A percentile compares a stretch with the other conserved stretches of the same genome.
Evolutionary conservation across 2,888 invertebrate genomes (phyloP).

Genomic region (Tachina fera): DNA sequence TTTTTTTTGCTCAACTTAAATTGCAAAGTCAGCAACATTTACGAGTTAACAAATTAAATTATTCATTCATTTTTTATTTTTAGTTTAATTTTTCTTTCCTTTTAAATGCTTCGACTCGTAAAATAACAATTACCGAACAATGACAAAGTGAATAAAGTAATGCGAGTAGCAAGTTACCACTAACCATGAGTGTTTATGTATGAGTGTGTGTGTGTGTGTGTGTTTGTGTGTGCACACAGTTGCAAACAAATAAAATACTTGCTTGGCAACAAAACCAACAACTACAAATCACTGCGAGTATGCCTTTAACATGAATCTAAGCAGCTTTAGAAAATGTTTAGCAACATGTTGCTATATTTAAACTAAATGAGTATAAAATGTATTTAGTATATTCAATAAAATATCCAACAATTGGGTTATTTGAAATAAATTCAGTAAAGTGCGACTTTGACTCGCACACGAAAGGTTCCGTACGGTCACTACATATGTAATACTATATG

Average conservation of each 20-base stretch:
- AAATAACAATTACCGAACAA: slow-evolving; percentile 61
- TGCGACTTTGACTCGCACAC: too few species aligned
- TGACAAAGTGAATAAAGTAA: slow-evolving; percentile 49
- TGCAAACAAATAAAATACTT: background rate
- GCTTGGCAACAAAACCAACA: background rate
- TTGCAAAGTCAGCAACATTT: slow-evolving; percentile 64
- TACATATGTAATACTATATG: too few species aligned
- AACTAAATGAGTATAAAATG: background rate
- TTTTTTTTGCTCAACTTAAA: background rate
- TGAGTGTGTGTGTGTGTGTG: background rate
- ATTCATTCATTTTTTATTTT: slow-evolving; percentile 38
- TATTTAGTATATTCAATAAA: too few species aligned
- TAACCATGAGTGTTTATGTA: background rate
- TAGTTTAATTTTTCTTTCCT: slow-evolving; percentile 19
- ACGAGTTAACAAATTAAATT: slow-evolving; percentile 49
- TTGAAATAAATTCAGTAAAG: too few species aligned
- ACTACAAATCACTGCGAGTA: background rate
- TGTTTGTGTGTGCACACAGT: background rate
- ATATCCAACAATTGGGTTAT: too few species aligned
- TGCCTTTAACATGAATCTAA: background rate
- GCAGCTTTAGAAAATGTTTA: slow-evolving; percentile 8
- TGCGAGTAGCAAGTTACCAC: slow-evolving; percentile 16
- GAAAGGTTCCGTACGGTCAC: too few species aligned
- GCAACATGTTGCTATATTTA: slow-evolving; percentile 44
- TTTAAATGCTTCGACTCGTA: slow-evolving; percentile 55